Evolutionary conservation across 2,113 vertebrate species (phyloP).

Genomic region (Ptyas mucosa): DNA sequence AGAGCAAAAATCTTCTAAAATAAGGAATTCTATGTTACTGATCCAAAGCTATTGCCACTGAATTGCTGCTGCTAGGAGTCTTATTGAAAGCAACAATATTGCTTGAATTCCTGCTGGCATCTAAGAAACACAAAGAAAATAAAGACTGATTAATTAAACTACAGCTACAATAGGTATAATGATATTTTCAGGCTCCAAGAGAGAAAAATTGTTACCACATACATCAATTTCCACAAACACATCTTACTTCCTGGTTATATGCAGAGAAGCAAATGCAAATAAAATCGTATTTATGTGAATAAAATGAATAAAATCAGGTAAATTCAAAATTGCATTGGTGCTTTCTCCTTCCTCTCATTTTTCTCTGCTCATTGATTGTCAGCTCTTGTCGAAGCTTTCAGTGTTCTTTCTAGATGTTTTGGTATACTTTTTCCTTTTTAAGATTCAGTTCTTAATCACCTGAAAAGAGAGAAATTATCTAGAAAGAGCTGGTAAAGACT

Average conservation of each 20-base stretch:
- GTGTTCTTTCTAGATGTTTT: not conserved
- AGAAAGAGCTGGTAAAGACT: not conserved
- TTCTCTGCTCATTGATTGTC: not conserved
- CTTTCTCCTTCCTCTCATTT: not conserved
- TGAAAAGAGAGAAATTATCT: not conserved
- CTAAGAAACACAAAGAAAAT: not conserved
- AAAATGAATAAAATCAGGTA: not conserved
- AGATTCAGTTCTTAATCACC: not conserved
- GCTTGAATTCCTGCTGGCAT: not conserved
- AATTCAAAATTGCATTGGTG: not conserved
- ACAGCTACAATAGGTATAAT: too few relatives aligned
- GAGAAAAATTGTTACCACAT: not conserved
- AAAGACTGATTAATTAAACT: too few relatives aligned
- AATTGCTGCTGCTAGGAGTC: not conserved
- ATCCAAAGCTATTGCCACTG: not conserved
- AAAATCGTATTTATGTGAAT: not conserved
- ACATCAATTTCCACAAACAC: not conserved
- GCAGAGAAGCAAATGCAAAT: not conserved
- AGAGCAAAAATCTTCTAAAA: not conserved
- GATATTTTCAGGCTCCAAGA: not conserved
- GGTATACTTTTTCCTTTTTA: not conserved
- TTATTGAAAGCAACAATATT: not conserved
- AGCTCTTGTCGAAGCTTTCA: not conserved
- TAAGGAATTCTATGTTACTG: not conserved
- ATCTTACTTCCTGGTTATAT: not conserved